A percentile compares a stretch with the other conserved stretches of the same genome.
phyloP scores from a whole-genome alignment of 2,113 vertebrate genomes.

The Forbesichthys papilliferus region DNA sequence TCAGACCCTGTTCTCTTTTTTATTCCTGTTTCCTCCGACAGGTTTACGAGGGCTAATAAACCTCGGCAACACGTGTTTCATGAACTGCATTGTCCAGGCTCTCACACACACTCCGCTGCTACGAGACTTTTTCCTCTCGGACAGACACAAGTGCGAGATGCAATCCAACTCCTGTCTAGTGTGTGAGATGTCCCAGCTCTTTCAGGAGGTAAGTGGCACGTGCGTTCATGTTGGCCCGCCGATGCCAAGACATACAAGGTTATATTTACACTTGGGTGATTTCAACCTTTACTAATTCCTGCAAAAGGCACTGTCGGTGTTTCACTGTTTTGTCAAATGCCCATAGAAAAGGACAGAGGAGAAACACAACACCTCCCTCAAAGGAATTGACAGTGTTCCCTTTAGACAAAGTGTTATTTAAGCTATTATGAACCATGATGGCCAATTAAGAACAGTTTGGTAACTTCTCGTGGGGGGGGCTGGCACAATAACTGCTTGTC shows the following conservation, averaged over 20 bases:
- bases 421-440: slow-evolving; percentile 20
- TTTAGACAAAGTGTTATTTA: slow-evolving; percentile 15
- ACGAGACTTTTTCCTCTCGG: slow-evolving; percentile 97
- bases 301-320: slow-evolving; percentile 55
- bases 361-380: slow-evolving; percentile 18
- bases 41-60: slow-evolving; percentile 97
- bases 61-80: slow-evolving; percentile 98
- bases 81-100: slow-evolving; percentile 99
- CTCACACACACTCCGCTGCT: slow-evolving; percentile 96
- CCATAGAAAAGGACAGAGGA: slow-evolving; percentile 26
- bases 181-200: slow-evolving; percentile 98
- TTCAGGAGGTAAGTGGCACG: slow-evolving; percentile 88
- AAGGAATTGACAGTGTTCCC: slow-evolving; percentile 23
- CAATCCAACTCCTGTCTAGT: slow-evolving; percentile 98
- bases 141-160: slow-evolving; percentile 98
- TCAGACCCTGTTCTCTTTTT: not conserved
- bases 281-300: slow-evolving; percentile 7
- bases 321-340: slow-evolving; percentile 38
- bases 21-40: slow-evolving; percentile 52
- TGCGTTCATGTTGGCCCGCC: no score
- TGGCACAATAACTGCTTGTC: not conserved
- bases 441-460: not conserved
- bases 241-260: no score
- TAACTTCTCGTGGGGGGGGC: no score
- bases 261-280: not conserved